Conservation (phyloP, 2,797 vertebrate genomes). For the Gastrophryne carolinensis region DNA sequence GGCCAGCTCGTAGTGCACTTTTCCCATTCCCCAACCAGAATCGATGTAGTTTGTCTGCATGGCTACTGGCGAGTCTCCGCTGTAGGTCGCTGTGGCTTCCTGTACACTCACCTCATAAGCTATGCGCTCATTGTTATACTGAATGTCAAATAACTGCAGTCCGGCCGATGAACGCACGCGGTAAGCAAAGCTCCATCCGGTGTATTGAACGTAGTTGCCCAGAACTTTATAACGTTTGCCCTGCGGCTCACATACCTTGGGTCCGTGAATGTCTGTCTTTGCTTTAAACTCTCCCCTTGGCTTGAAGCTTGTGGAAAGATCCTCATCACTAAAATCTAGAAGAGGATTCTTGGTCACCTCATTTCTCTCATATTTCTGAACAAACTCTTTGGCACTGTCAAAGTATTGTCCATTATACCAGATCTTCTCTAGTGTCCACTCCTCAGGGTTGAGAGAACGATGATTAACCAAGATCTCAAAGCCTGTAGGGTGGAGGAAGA, state of each 20-base stretch:
- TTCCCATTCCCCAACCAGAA: slow-evolving; percentile 85
- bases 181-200: too few relatives aligned
- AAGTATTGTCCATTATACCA: slow-evolving; percentile 83
- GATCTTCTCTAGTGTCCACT: slow-evolving; percentile 81
- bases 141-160: too few relatives aligned
- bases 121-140: too few relatives aligned
- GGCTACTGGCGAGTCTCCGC: slow-evolving; percentile 81
- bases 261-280: too few relatives aligned
- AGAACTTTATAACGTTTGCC: too few relatives aligned
- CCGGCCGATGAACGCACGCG: too few relatives aligned
- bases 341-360: slow-evolving; percentile 69
- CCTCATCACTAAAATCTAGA: slow-evolving; percentile 56
- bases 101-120: too few relatives aligned
- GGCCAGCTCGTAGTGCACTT: too few relatives aligned
- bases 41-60: slow-evolving; percentile 95
- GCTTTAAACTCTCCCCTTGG: too few relatives aligned
- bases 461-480: slow-evolving; percentile 88
- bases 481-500: slow-evolving; percentile 86
- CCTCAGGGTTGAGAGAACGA: slow-evolving; percentile 64
- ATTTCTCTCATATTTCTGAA: slow-evolving; percentile 70
- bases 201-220: too few relatives aligned
- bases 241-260: too few relatives aligned
- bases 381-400: slow-evolving; percentile 73
- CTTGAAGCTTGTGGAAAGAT: slow-evolving; percentile 81
- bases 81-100: slow-evolving; percentile 83